Evolutionary conservation across 1,140 invertebrate species (phyloP).

Genomic region (Panulirus ornatus): DNA sequence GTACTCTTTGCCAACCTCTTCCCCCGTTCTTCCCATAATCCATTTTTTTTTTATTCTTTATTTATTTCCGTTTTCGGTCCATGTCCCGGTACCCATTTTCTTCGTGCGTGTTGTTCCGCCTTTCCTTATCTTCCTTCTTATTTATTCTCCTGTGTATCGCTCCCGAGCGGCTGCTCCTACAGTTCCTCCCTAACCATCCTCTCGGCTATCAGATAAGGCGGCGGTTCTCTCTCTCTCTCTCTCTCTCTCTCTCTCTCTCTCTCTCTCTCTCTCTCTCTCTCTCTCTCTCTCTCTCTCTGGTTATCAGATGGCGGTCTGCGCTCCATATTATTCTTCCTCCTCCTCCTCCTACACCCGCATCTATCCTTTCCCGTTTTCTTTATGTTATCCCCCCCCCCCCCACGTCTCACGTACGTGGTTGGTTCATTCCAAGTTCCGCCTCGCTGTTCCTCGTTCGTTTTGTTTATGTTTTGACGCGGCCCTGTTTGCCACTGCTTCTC

Average conservation of each 20-base stretch:
- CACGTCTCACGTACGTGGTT: background rate
- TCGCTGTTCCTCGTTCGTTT: background rate
- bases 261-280: constrained; percentile 1
- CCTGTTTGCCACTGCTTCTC: background rate
- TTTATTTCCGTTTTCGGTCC: background rate
- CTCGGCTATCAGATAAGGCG: background rate
- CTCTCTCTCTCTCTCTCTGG: background rate
- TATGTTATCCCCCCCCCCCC: background rate
- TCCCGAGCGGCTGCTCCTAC: background rate
- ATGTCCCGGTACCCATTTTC: background rate
- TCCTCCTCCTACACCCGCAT: background rate
- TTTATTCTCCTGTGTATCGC: constrained; percentile 7
- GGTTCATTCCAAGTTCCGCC: background rate
- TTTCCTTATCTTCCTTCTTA: background rate
- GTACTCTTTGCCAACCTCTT: too few species aligned
- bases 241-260: constrained; percentile 21
- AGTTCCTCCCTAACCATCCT: too few species aligned
- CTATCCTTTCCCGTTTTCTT: background rate
- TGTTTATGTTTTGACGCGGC: background rate
- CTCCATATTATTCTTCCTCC: background rate
- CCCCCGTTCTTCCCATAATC: background rate
- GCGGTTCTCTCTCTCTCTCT: background rate
- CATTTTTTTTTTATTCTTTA: background rate
- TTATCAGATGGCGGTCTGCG: too few species aligned
- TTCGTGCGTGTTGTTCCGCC: background rate